A percentile compares a stretch with the other conserved stretches of the same genome.
phyloP scores from a whole-genome alignment of 2,797 vertebrate species.

The Halcyon chelicuti region DNA sequence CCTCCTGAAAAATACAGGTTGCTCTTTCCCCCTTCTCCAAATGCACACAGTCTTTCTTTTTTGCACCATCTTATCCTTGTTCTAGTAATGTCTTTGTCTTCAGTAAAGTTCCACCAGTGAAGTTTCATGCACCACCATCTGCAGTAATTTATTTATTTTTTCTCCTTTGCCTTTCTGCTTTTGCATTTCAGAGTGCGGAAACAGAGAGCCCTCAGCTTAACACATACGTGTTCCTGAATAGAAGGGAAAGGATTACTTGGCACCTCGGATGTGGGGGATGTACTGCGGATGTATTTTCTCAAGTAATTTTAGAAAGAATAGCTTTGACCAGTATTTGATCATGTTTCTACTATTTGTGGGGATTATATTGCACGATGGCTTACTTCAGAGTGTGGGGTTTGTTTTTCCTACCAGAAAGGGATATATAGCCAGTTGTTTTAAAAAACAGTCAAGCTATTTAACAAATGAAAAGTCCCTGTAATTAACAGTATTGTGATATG shows the following conservation, averaged over 20 bases:
- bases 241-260: not conserved
- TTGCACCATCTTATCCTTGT: not conserved
- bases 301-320: not conserved
- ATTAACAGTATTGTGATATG: accelerated
- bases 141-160: not conserved
- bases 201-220: not conserved
- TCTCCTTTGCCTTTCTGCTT: not conserved
- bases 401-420: not conserved
- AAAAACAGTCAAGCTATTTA: not conserved
- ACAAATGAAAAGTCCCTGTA: not conserved
- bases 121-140: not conserved
- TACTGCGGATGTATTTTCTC: not conserved
- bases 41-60: not conserved
- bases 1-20: not conserved
- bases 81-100: not conserved
- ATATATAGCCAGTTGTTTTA: not conserved
- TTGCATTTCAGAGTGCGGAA: not conserved
- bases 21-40: not conserved
- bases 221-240: accelerated
- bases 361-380: not conserved
- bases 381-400: not conserved
- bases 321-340: not conserved
- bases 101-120: not conserved
- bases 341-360: accelerated
- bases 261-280: not conserved